A percentile compares a stretch with the other conserved stretches of the same genome.
Conservation (phyloP, 2,888 invertebrate genomes). For the Exocentrus adspersus region DNA sequence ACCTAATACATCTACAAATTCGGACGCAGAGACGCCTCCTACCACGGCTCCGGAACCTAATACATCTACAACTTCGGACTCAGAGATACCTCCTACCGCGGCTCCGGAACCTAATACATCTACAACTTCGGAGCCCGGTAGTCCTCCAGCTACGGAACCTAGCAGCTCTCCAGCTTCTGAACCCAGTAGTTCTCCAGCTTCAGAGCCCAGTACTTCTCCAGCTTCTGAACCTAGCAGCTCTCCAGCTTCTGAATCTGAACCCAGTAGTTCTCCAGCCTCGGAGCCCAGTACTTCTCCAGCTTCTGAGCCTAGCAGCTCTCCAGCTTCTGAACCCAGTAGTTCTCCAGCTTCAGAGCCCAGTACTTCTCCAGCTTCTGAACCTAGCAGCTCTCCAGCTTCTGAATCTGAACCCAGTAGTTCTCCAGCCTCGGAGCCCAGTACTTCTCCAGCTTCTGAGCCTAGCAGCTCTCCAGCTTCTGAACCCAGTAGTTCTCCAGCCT, state of each 20-base stretch:
- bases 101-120: background rate
- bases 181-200: background rate
- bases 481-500: background rate
- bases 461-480: background rate
- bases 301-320: background rate
- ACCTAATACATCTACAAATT: no score
- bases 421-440: background rate
- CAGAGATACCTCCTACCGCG: background rate
- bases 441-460: background rate
- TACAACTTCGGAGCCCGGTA: background rate
- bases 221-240: background rate
- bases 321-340: background rate
- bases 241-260: background rate
- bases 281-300: background rate
- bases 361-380: background rate
- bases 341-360: background rate
- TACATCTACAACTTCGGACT: background rate
- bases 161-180: background rate
- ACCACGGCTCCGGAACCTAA: background rate
- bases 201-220: background rate
- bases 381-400: background rate
- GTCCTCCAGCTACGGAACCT: background rate
- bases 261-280: background rate
- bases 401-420: background rate
- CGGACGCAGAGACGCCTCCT: no score